Percentiles rank a stretch among this genome's conserved stretches.
These are phyloP conservation scores for Entelurus aequoreus DNA, from an alignment of 2,113 vertebrate species.

Conservation along the genomic window DNA sequence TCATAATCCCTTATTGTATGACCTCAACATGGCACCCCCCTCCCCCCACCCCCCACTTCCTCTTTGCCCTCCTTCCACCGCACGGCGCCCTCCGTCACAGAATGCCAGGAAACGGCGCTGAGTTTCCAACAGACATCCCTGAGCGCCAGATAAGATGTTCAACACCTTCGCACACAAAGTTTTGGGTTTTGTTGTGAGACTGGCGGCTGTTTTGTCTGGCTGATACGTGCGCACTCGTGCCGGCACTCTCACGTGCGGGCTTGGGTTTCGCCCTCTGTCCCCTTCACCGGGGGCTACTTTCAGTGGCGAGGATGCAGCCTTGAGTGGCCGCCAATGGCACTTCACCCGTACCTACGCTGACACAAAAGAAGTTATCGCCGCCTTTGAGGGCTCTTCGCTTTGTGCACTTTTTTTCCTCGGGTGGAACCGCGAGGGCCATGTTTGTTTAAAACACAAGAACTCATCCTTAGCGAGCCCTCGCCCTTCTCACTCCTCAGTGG, in stretches of 20 bases:
- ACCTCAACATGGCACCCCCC: slow-evolving; percentile 26
- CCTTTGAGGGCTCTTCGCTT: slow-evolving; percentile 65
- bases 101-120: neutral
- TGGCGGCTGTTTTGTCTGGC: slow-evolving; percentile 38
- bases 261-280: slow-evolving; percentile 34
- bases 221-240: slow-evolving; percentile 13
- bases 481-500: slow-evolving; percentile 11
- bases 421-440: slow-evolving; percentile 66
- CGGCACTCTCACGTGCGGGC: neutral
- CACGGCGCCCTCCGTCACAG: neutral
- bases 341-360: slow-evolving; percentile 58
- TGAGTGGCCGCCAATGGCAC: slow-evolving; percentile 77
- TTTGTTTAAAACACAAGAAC: slow-evolving; percentile 67
- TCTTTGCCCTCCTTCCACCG: neutral
- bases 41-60: neutral
- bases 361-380: slow-evolving; percentile 79
- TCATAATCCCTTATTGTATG: slow-evolving; percentile 68
- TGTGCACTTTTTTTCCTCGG: slow-evolving; percentile 34
- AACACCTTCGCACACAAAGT: slow-evolving; percentile 12
- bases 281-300: slow-evolving; percentile 71
- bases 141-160: slow-evolving; percentile 23
- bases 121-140: slow-evolving; percentile 25
- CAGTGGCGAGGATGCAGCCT: slow-evolving; percentile 68
- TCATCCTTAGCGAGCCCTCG: slow-evolving; percentile 58
- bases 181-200: slow-evolving; percentile 28